A percentile compares a stretch with the other conserved stretches of the same genome.
Conservation (phyloP, 2,888 invertebrate genomes). For the Azorinus chamasolen region DNA sequence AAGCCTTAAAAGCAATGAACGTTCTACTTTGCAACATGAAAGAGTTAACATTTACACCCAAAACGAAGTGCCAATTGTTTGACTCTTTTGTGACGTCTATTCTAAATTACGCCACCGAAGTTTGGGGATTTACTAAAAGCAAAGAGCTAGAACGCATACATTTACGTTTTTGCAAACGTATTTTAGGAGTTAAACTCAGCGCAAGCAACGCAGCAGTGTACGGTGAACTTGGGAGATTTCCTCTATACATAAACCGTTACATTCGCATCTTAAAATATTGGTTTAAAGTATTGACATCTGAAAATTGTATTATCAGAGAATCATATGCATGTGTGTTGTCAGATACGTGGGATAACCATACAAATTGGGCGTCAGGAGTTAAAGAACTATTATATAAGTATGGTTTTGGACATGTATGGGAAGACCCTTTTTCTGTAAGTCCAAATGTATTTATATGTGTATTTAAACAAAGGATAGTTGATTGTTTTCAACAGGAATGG, state of each 20-base stretch:
- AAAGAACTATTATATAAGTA: too few species aligned
- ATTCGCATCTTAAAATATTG: conserved; percentile 11
- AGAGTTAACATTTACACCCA: not conserved
- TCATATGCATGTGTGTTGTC: not conserved
- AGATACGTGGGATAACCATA: too few species aligned
- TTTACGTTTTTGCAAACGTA: conserved; percentile 8
- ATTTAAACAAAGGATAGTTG: too few species aligned
- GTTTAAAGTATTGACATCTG: conserved; percentile 1
- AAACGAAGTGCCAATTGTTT: conserved; percentile 8
- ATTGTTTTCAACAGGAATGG: too few species aligned
- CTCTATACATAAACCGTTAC: not conserved
- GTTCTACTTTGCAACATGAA: not conserved
- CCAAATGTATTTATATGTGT: too few species aligned
- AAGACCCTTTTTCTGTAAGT: too few species aligned
- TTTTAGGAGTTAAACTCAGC: conserved; percentile 5
- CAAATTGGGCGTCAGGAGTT: too few species aligned
- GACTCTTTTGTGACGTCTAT: conserved; percentile 9
- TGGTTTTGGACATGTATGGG: too few species aligned
- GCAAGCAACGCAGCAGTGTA: conserved; percentile 6
- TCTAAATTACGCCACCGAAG: conserved; percentile 2
- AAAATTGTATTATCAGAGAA: conserved; percentile 1
- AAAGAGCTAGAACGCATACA: conserved; percentile 9
- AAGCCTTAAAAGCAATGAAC: conserved; percentile 1
- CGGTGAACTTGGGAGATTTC: conserved; percentile 12
- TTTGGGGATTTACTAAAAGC: conserved; percentile 2